Percentiles rank a stretch among this genome's conserved stretches.
Conservation (phyloP, 1,140 invertebrate species). For the Drosophila insularis region DNA sequence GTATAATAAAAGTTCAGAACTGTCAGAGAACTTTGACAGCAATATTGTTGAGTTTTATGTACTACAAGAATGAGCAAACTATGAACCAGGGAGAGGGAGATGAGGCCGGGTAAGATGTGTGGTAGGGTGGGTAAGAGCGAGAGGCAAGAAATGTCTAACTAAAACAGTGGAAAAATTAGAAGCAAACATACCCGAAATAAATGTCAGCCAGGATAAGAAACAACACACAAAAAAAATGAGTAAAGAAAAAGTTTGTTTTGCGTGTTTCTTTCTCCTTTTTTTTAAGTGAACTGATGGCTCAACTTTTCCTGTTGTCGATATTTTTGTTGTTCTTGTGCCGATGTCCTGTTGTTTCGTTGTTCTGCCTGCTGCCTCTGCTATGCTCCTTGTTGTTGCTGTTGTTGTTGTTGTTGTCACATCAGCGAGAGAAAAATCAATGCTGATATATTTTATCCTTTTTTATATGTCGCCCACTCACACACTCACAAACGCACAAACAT, state of each 20-base stretch:
- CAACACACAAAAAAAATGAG: conserved; percentile 19
- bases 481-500: conserved; percentile 9
- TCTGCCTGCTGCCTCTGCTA: conserved; percentile 13
- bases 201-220: conserved; percentile 41
- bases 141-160: conserved; percentile 22
- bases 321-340: conserved; percentile 13
- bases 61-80: conserved; percentile 27
- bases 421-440: conserved; percentile 65
- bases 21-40: conserved; percentile 61
- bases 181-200: conserved; percentile 45
- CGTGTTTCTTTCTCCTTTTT: conserved; percentile 2
- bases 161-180: conserved; percentile 59
- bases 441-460: conserved; percentile 77
- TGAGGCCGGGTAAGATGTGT: too few species aligned
- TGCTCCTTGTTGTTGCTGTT: conserved; percentile 31
- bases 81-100: too few species aligned
- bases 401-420: conserved; percentile 52
- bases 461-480: conserved; percentile 39
- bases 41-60: conserved; percentile 74
- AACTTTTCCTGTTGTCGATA: conserved; percentile 37
- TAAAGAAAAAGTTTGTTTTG: conserved; percentile 30
- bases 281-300: conserved; percentile 30
- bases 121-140: neutral
- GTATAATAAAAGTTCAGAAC: conserved; percentile 50
- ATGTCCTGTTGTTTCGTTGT: neutral